These are phyloP conservation scores for Mechanitis mazaeus DNA, from an alignment of 2,888 invertebrate genomes.

Conservation along the genomic window DNA sequence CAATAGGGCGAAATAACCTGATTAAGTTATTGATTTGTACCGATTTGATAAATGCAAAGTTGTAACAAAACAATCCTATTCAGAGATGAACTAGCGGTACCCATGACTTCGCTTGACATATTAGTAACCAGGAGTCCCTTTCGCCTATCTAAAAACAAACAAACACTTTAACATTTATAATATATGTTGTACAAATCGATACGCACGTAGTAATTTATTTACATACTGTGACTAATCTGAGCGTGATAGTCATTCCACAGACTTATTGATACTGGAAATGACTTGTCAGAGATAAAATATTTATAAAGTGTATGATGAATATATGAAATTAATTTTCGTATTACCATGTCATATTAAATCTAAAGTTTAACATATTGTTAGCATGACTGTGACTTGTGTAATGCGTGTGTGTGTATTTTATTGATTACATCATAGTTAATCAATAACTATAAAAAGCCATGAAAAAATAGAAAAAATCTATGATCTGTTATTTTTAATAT, in stretches of 20 bases:
- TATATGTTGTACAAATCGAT: slow-evolving; percentile 10
- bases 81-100: slow-evolving; percentile 22
- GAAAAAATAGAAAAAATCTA: no score
- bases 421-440: no score
- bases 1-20: slow-evolving; percentile 5
- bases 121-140: no score
- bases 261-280: slow-evolving; percentile 23
- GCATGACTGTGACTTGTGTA: no score
- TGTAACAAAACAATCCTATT: slow-evolving; percentile 21
- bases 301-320: no score
- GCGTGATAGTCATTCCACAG: slow-evolving; percentile 33
- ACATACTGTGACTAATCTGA: slow-evolving; percentile 46
- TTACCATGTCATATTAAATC: no score
- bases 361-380: no score
- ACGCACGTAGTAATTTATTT: slow-evolving; percentile 45
- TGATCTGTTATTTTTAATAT: no score
- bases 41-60: slow-evolving; percentile 15
- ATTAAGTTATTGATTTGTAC: slow-evolving; percentile 26
- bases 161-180: not conserved
- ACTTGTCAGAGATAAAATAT: slow-evolving; percentile 18
- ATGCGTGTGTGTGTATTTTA: no score
- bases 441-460: no score
- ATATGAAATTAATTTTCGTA: no score
- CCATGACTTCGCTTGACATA: not conserved
- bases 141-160: no score